Base-by-base conservation (phyloP, 2,113 vertebrate genomes). In the Sinocyclocheilus grahami region DNA sequence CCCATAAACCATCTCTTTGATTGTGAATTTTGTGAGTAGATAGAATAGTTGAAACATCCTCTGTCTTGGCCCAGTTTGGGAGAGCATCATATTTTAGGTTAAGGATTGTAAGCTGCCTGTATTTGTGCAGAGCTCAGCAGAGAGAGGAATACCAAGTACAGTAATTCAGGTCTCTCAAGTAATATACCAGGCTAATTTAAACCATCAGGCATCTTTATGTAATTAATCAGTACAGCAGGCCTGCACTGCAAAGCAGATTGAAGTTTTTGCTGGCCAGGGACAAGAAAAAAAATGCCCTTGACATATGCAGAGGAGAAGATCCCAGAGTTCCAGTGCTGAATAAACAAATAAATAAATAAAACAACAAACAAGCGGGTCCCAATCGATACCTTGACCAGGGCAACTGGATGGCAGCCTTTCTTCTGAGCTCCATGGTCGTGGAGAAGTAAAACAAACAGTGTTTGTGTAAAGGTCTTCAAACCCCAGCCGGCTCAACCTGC, bases 381-480 rank as follows among this genome's bases (percentile, higher is more conserved):
- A 74, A 92, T 90, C 90, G 71, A 90, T 90, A 89, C 39, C 83
- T 82, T 87, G 86, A 89, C 60, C 86, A 83, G 83, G 71, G 63
- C 86, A 86, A 69, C 51, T 63, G 85, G 82, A 83, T 67, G 89
- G 75, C 77, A 75, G 82, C 58, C 69, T 85, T 86, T 91, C 82
- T 86, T 87, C 85, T 86, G 83, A 84, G 87, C 42, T 58, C 79
- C 9, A 27, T 24, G 42, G 71, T 86, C 48, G 11, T 60, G 46
- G 27, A 85, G 53, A 79, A 87, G 42, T 87, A 88, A 89, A 88
- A 87, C 85, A 90, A 90, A 90, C 86, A 81, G 62, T 67, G 72
- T 85, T 87, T 85, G 86, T 87, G 88, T 87, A 91, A 90, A 90
- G 91, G 91, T 86, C 91, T 87, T 85, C 78, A 86, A 89, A 84